Evolutionary conservation across 2,888 invertebrate species (phyloP), one percentile per base, ranked within the genome.

Genomic region (Leucania comma): DNA sequence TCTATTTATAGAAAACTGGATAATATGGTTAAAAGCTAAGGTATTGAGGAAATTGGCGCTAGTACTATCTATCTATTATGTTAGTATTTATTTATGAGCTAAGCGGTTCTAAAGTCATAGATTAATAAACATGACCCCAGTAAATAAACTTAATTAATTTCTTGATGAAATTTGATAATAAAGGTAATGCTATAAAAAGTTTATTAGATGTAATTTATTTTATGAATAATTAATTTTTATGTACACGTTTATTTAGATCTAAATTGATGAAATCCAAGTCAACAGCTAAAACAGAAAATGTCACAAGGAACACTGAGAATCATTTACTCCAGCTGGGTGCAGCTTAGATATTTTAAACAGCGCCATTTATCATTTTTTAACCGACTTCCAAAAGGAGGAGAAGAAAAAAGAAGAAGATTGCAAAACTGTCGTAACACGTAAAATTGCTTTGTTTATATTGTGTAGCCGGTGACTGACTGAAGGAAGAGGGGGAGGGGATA

Each of bases 81-180:
- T 29, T 29, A 29, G 29, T 29, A 4, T 29, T 46, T 14, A 46
- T 65, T 20, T 46, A 60, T 60, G 32, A 53, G 26, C 22, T 22
- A 17, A 1, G 51, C 22, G 9, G 26, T n/a, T 48, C 22, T 70
- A 48, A 71, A 38, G 22, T 56, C 48, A 54, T 10, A 69, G 26
- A 22, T 60, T 14, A 42, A 14, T 38, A 38, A 50, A 46, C 12
- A 42, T 35, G 32, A 42, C 9, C 24, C 3, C 3, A 2, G 35
- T 35, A 38, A 42, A 53, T 32, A 32, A 42, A 42, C 14, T 14
- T 20, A 35, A 26, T 61, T 54, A 48, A 14, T 24, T 54, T 61
- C 14, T 38, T 38, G 14, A 71, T 62, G 10, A 17, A 62, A 42
- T 42, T 17, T 20, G 17, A 42, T 42, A 17, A 6, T 20, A 42